Evolutionary conservation across 2,797 vertebrate species (phyloP).

Genomic region (Otus scops): DNA sequence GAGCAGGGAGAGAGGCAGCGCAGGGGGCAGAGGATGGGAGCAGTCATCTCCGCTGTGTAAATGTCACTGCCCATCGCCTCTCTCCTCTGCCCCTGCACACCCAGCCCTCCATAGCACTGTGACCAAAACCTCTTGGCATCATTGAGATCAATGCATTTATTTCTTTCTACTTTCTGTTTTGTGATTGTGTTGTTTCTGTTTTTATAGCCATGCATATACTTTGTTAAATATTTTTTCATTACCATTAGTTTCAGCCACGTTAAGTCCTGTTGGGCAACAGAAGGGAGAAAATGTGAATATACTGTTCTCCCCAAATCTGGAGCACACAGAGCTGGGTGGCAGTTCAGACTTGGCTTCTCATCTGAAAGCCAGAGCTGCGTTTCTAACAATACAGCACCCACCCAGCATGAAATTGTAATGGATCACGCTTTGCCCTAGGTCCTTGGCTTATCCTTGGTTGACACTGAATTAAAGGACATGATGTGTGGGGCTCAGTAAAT

Average conservation of each 20-base stretch:
- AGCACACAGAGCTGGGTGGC: background rate
- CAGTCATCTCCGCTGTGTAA: rapidly evolving
- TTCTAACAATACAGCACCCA: constrained; percentile 47
- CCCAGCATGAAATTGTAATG: constrained; percentile 45
- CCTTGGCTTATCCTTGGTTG: constrained; percentile 50
- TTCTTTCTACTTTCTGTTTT: background rate
- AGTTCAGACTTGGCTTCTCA: constrained; percentile 5
- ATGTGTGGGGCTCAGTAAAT: constrained; percentile 6
- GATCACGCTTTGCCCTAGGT: constrained; percentile 24
- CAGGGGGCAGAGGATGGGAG: background rate
- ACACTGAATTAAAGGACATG: constrained; percentile 28
- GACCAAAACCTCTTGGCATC: background rate
- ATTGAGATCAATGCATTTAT: rapidly evolving
- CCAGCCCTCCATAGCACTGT: background rate
- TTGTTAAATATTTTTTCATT: background rate
- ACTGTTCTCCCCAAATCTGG: background rate
- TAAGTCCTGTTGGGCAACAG: background rate
- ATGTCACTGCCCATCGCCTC: background rate
- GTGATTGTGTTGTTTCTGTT: background rate
- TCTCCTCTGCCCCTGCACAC: background rate
- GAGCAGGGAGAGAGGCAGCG: background rate
- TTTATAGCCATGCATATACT: background rate
- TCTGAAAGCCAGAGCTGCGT: background rate
- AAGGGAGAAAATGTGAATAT: background rate
- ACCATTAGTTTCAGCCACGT: rapidly evolving